phyloP scores from a whole-genome alignment of 2,113 vertebrate genomes.

The Mastomys coucha region DNA sequence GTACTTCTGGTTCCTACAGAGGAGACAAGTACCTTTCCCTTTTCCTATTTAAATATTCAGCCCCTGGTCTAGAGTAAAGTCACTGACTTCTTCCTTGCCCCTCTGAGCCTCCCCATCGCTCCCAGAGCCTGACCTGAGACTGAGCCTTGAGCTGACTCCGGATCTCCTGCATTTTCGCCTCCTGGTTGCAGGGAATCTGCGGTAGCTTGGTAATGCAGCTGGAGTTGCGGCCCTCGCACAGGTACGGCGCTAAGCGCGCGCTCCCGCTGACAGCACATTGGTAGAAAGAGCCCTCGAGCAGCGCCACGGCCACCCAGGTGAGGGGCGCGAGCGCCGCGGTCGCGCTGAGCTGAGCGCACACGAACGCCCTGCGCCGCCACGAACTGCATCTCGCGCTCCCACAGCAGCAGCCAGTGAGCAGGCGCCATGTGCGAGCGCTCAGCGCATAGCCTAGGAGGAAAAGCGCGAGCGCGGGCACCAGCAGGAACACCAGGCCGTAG shows the following conservation, averaged over 20 bases:
- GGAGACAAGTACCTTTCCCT: too few relatives aligned
- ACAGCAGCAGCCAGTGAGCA: constrained; percentile 84
- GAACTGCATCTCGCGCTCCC: accelerated
- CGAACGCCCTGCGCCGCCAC: accelerated
- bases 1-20: background rate
- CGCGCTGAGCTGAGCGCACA: constrained; percentile 57
- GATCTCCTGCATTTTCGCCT: accelerated
- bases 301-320: constrained; percentile 89
- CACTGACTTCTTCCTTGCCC: accelerated
- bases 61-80: accelerated
- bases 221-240: constrained; percentile 31
- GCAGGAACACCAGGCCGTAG: constrained; percentile 89
- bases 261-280: constrained; percentile 85
- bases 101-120: accelerated
- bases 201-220: constrained; percentile 68
- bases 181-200: constrained; percentile 82
- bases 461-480: constrained; percentile 89
- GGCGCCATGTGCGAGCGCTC: constrained; percentile 81
- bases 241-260: accelerated
- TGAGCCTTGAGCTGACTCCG: constrained; percentile 82
- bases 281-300: constrained; percentile 87
- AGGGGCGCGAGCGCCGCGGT: constrained; percentile 84
- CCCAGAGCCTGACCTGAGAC: constrained; percentile 87
- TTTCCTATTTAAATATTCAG: background rate
- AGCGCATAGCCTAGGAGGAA: constrained; percentile 86